Evolutionary conservation across 2,888 invertebrate species (phyloP).

Genomic region (Sphaeridia pumilis): DNA sequence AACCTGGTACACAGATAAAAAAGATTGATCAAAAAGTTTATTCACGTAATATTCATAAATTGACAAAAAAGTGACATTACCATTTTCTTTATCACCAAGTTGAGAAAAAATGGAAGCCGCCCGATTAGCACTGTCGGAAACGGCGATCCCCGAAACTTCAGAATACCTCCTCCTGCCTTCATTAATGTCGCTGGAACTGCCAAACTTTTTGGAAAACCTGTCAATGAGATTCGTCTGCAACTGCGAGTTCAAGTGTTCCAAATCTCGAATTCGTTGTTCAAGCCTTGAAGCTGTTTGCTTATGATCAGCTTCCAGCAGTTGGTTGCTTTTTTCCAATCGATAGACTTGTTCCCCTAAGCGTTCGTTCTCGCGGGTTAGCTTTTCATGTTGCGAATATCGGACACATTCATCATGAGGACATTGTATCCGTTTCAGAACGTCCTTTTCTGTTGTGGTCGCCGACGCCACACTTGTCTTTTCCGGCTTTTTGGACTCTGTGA

Average conservation of each 20-base stretch:
- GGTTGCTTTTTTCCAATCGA: constrained; percentile 2
- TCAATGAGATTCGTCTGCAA: constrained; percentile 7
- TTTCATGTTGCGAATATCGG: constrained; percentile 2
- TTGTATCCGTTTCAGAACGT: too few species aligned
- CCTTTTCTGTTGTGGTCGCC: neutral
- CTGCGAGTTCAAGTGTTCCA: constrained; percentile 9
- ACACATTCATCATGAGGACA: constrained; percentile 13
- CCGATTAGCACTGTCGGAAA: too few species aligned
- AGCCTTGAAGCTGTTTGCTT: neutral
- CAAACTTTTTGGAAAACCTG: neutral
- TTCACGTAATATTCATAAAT: too few species aligned
- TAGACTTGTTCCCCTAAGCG: constrained; percentile 7
- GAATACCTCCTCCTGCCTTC: too few species aligned
- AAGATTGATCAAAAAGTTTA: too few species aligned
- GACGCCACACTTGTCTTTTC: neutral
- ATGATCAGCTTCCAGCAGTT: constrained; percentile 7
- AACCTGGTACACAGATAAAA: too few species aligned
- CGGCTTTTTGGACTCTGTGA: neutral
- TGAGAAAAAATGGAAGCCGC: too few species aligned
- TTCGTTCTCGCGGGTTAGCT: constrained; percentile 11
- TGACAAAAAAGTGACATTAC: too few species aligned
- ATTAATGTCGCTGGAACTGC: too few species aligned
- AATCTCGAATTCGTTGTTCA: constrained; percentile 12
- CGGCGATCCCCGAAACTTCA: too few species aligned
- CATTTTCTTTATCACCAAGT: too few species aligned